Percentiles rank a stretch among this genome's conserved stretches.
Conservation (phyloP, 2,888 invertebrate species). For the Exocentrus adspersus region DNA sequence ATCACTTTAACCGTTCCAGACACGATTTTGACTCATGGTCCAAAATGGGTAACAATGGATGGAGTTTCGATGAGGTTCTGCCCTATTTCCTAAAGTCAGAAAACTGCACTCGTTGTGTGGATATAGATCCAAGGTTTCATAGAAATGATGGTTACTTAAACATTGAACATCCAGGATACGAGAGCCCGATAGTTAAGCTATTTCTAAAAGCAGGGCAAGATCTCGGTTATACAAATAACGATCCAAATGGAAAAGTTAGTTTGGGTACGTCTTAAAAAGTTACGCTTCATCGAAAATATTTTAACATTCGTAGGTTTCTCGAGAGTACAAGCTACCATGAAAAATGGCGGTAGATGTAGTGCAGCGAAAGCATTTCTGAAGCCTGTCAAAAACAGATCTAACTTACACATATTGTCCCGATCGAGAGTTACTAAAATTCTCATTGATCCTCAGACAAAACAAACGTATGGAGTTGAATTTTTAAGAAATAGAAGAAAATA, state of each 20-base stretch:
- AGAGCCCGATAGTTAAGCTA: constrained; percentile 70
- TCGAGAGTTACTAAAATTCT: constrained; percentile 76
- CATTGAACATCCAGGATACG: constrained; percentile 73
- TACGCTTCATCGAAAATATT: neutral
- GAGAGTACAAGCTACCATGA: constrained; percentile 76
- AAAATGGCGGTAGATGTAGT: constrained; percentile 80
- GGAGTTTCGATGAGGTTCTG: constrained; percentile 79
- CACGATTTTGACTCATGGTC: constrained; percentile 85
- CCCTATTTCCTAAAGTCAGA: constrained; percentile 85
- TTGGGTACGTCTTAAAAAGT: constrained; percentile 35
- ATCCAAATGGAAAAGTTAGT: constrained; percentile 73
- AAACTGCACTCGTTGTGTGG: constrained; percentile 69
- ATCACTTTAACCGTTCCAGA: constrained; percentile 7
- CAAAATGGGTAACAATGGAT: constrained; percentile 74
- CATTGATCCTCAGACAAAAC: constrained; percentile 71
- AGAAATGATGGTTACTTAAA: constrained; percentile 75
- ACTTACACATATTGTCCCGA: constrained; percentile 76
- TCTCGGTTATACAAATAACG: constrained; percentile 75
- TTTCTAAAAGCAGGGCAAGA: constrained; percentile 76
- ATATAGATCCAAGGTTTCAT: constrained; percentile 73
- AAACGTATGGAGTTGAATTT: constrained; percentile 76
- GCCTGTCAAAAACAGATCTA: constrained; percentile 71
- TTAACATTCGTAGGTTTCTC: constrained; percentile 68
- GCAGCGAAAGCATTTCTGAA: constrained; percentile 82
- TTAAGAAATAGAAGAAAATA: constrained; percentile 69